A percentile compares a stretch with the other conserved stretches of the same genome.
Conservation (phyloP, 1,140 invertebrate species). For the Proales similis region DNA sequence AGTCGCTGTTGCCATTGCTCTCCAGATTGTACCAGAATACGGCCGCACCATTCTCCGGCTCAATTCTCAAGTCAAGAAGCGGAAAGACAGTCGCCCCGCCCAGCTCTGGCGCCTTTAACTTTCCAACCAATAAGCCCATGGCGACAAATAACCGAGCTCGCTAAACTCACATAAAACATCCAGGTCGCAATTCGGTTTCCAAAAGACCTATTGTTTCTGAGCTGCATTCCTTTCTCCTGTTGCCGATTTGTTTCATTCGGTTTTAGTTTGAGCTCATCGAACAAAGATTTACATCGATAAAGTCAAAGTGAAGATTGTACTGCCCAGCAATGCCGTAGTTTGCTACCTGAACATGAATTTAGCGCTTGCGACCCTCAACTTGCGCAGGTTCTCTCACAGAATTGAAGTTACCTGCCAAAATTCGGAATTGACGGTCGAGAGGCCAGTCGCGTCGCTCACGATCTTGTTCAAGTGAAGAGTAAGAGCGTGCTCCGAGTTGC, state of each 20-base stretch:
- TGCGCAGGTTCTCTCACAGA: neutral
- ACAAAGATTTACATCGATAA: neutral
- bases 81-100: slow-evolving; percentile 87
- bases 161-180: neutral
- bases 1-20: slow-evolving; percentile 50
- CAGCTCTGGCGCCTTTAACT: slow-evolving; percentile 85
- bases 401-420: neutral
- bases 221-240: neutral
- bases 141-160: neutral
- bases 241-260: neutral
- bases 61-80: slow-evolving; percentile 58
- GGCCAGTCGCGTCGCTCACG: neutral
- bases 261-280: neutral
- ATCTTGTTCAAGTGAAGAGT: neutral
- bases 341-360: neutral
- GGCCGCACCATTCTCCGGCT: slow-evolving; percentile 42
- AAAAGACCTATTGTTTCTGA: neutral
- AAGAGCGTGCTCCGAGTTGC: neutral
- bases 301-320: neutral
- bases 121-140: neutral
- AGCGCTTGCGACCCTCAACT: neutral
- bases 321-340: neutral
- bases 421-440: neutral
- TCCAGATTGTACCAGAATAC: slow-evolving; percentile 58
- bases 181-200: neutral